Conservation (phyloP, 2,888 invertebrate genomes). For the Mamestra brassicae region DNA sequence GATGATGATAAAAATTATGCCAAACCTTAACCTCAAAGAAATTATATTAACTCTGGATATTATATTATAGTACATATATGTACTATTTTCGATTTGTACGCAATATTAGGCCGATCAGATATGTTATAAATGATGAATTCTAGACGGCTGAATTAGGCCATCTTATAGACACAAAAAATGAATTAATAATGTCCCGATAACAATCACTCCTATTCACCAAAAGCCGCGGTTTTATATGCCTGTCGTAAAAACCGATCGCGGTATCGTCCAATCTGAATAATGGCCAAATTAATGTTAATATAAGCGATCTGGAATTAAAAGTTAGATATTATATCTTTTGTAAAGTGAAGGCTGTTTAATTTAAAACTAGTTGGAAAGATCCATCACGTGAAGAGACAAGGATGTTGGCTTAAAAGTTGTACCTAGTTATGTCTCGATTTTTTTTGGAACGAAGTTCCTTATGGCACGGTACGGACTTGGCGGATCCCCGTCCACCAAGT, state of each 20-base stretch:
- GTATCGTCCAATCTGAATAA: conserved; percentile 42
- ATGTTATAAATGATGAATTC: neutral
- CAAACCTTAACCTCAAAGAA: no score
- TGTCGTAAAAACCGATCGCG: conserved; percentile 13
- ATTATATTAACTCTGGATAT: no score
- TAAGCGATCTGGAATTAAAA: conserved; percentile 37
- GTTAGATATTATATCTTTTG: conserved; percentile 13
- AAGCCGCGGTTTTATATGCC: conserved; percentile 15
- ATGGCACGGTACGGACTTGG: no score
- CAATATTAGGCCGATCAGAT: neutral
- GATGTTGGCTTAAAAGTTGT: neutral
- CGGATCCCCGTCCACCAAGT: no score
- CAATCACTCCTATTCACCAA: conserved; percentile 17
- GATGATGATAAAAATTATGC: no score
- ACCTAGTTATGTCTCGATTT: no score
- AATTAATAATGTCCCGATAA: conserved; percentile 33
- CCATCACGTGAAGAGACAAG: neutral
- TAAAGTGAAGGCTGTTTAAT: conserved; percentile 17
- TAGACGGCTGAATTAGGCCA: neutral
- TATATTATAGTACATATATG: no score
- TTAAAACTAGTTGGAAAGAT: conserved; percentile 16
- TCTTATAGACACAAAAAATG: neutral
- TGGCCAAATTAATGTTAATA: conserved; percentile 46
- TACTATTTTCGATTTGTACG: no score
- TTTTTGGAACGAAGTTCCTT: no score